A percentile compares a stretch with the other conserved stretches of the same genome.
Conservation (phyloP, 2,797 vertebrate species). For the Sparus aurata region DNA sequence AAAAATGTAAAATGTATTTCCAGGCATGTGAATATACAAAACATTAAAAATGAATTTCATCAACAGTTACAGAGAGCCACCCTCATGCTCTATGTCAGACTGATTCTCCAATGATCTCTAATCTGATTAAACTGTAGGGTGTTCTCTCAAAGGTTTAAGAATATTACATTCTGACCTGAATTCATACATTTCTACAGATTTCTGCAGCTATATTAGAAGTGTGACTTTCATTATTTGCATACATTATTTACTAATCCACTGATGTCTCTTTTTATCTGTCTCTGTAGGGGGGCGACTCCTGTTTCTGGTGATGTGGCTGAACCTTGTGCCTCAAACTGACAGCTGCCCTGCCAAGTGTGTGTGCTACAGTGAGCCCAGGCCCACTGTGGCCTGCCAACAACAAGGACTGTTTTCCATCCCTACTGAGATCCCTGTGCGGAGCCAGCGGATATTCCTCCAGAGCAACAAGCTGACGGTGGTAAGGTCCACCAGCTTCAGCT, state of each 20-base stretch:
- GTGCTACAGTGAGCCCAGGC: slow-evolving; percentile 96
- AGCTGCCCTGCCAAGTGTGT: slow-evolving; percentile 95
- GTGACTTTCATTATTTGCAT: slow-evolving; percentile 25
- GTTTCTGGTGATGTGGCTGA: slow-evolving; percentile 94
- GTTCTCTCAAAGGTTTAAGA: slow-evolving; percentile 25
- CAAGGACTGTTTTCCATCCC: slow-evolving; percentile 95
- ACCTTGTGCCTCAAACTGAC: slow-evolving; percentile 88
- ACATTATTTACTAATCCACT: slow-evolving; percentile 38
- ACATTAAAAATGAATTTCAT: background rate
- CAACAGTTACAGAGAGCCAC: background rate
- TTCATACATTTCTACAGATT: slow-evolving; percentile 3
- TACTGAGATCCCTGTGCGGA: slow-evolving; percentile 92
- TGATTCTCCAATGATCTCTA: slow-evolving; percentile 15
- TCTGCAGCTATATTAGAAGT: background rate
- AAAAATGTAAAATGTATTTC: background rate
- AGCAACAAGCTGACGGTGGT: slow-evolving; percentile 94
- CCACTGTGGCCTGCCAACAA: slow-evolving; percentile 97
- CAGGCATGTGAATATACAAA: background rate
- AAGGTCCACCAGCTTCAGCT: slow-evolving; percentile 93
- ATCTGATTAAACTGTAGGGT: slow-evolving; percentile 1
- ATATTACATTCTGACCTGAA: slow-evolving; percentile 23
- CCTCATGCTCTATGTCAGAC: background rate
- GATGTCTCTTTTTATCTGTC: slow-evolving; percentile 62
- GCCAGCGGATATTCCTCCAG: slow-evolving; percentile 97
- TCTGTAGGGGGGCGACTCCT: slow-evolving; percentile 91